These are phyloP conservation scores for Drosophila sp. DNA, from an alignment of 1,140 invertebrate species.

Conservation along the genomic window DNA sequence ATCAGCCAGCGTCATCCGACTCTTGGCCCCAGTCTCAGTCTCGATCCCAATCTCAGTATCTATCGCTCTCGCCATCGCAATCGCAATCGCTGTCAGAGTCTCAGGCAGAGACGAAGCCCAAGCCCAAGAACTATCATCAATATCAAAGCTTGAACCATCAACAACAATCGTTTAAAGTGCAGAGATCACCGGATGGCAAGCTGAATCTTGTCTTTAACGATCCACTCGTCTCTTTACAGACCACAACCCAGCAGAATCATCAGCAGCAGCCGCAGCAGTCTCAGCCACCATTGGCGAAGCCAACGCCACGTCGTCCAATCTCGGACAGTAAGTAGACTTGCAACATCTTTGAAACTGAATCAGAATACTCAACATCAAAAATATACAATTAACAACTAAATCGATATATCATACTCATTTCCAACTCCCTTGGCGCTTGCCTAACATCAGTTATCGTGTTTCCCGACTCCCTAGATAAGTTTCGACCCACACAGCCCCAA, in stretches of 20 bases:
- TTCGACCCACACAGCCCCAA: neutral
- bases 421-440: slow-evolving; percentile 59
- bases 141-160: slow-evolving; percentile 72
- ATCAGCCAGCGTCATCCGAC: slow-evolving; percentile 37
- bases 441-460: slow-evolving; percentile 75
- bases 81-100: slow-evolving; percentile 34
- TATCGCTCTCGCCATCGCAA: no score
- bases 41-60: slow-evolving; percentile 22
- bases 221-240: slow-evolving; percentile 74
- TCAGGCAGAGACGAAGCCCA: slow-evolving; percentile 17
- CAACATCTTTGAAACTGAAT: neutral
- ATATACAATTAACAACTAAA: slow-evolving; percentile 67
- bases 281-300: neutral
- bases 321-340: slow-evolving; percentile 62
- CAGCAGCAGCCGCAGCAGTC: slow-evolving; percentile 5
- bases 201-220: slow-evolving; percentile 83
- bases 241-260: slow-evolving; percentile 18
- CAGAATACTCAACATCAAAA: neutral
- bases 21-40: slow-evolving; percentile 23
- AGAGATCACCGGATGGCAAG: slow-evolving; percentile 82
- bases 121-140: slow-evolving; percentile 66
- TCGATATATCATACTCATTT: slow-evolving; percentile 45
- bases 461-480: slow-evolving; percentile 50
- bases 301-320: slow-evolving; percentile 33
- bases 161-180: slow-evolving; percentile 80